phyloP scores from a whole-genome alignment of 1,140 invertebrate species.

The Drosophila persimilis region DNA sequence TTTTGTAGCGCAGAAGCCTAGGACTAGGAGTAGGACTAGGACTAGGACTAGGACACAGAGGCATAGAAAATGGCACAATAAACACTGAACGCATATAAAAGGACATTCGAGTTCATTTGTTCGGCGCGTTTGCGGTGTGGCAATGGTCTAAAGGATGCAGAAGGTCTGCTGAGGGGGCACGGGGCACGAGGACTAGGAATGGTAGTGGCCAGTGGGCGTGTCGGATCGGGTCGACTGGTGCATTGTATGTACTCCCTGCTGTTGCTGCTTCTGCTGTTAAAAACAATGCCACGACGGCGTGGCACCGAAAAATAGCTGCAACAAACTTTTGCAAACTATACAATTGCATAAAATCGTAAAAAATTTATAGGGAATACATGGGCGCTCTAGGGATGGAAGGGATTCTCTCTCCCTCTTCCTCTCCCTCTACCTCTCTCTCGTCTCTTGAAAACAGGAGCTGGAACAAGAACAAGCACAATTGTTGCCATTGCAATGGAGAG shows the following conservation, averaged over 20 bases:
- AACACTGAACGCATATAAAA: slow-evolving; percentile 79
- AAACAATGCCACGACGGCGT: slow-evolving; percentile 70
- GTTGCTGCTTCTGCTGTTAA: slow-evolving; percentile 47
- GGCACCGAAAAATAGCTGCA: slow-evolving; percentile 77
- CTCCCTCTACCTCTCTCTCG: too few relatives aligned
- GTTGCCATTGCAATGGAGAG: slow-evolving; percentile 55
- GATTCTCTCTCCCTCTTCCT: not conserved
- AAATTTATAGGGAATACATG: slow-evolving; percentile 79
- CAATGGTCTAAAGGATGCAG: slow-evolving; percentile 21
- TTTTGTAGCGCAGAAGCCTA: slow-evolving; percentile 54
- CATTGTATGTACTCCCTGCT: slow-evolving; percentile 47
- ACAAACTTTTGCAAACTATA: slow-evolving; percentile 78
- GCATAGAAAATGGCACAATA: slow-evolving; percentile 75
- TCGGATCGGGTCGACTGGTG: slow-evolving; percentile 47
- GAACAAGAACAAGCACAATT: slow-evolving; percentile 25
- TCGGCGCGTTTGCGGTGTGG: slow-evolving; percentile 61
- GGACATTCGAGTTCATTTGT: slow-evolving; percentile 79
- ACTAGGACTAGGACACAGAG: slow-evolving; percentile 44
- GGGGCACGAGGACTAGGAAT: not conserved
- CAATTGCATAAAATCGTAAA: slow-evolving; percentile 81
- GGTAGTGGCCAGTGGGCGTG: slow-evolving; percentile 49
- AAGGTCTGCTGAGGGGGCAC: not conserved
- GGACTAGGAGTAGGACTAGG: too few relatives aligned
- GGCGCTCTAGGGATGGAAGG: slow-evolving; percentile 39
- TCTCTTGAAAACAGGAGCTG: slow-evolving; percentile 2